These are phyloP conservation scores for Psilopogon haemacephalus DNA, from an alignment of 2,113 vertebrate species.

Conservation along the genomic window DNA sequence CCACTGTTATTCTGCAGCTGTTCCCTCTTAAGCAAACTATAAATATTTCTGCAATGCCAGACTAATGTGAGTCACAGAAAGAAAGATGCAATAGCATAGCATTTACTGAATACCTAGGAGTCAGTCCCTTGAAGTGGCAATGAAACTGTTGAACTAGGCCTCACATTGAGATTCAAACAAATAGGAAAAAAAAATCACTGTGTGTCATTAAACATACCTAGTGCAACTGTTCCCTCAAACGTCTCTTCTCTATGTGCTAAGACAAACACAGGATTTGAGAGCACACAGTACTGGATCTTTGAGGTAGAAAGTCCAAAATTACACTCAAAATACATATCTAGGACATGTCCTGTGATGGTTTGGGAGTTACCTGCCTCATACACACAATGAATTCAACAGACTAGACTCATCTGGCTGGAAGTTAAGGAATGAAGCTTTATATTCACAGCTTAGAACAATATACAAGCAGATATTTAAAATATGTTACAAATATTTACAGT, in stretches of 20 bases:
- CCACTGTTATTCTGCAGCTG: neutral
- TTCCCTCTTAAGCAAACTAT: neutral
- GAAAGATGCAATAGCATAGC: neutral
- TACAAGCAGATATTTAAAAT: no score
- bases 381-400: no score
- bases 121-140: neutral
- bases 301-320: no score
- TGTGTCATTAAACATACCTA: neutral
- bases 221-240: neutral
- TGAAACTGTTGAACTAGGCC: neutral
- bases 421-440: no score
- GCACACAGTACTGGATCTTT: neutral
- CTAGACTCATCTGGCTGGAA: no score
- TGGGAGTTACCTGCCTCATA: no score
- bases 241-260: neutral
- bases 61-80: neutral
- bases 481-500: no score
- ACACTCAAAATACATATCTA: no score
- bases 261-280: neutral
- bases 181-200: neutral
- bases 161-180: neutral
- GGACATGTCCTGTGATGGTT: no score
- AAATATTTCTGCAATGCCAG: neutral
- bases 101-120: neutral
- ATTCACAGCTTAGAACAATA: no score